Evolutionary conservation across 1,140 invertebrate species (phyloP), one percentile per base, ranked within the genome.

Genomic region (Pogonomyrmex californicus): DNA sequence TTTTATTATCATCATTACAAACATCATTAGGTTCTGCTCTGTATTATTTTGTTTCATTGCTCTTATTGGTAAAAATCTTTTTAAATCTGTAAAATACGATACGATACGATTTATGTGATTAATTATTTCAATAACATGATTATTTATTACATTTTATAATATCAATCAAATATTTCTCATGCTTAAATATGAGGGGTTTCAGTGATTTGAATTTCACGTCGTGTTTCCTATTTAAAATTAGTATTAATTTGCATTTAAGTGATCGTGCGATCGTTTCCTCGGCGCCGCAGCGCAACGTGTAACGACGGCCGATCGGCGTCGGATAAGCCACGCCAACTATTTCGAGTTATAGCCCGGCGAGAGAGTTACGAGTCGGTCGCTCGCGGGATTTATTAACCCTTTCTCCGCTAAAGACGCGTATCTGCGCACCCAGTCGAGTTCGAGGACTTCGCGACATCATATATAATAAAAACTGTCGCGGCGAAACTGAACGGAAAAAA

Each of bases 241-340:
- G 60, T 51, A 30, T 60, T 17, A 66, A 23, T 58, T 82, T 49
- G 36, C 38, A 9, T 14, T 30, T 1, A 17, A 41, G 2, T 33
- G 54, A 75, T 58, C 54, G 65, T 63, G 41, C 68, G 30, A 62
- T 54, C 36, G 3, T 49, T 49, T n/a, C 3, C 6, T 56, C 51
- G 44, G 71, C 63, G 85, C 49, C 73, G 68, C 60, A 82, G 71
- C 75, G 92, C 92, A 90, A 91, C 91, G 92, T 91, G 92, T 93
- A 85, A 87, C 77, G 65, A 9, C 47, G 91, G 60, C 89, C 82
- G 93, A 93, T 93, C 90, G 86, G 83, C 75, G 83, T 49, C 47
- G 90, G 93, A 94, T 94, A 94, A 93, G 91, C 89, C 91, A 87
- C 88, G 90, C 90, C 91, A 93, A 93, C 92, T 93, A 93, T 94